Evolutionary conservation across 2,797 vertebrate species (phyloP).

Genomic region (Petrocephalus sullivani): DNA sequence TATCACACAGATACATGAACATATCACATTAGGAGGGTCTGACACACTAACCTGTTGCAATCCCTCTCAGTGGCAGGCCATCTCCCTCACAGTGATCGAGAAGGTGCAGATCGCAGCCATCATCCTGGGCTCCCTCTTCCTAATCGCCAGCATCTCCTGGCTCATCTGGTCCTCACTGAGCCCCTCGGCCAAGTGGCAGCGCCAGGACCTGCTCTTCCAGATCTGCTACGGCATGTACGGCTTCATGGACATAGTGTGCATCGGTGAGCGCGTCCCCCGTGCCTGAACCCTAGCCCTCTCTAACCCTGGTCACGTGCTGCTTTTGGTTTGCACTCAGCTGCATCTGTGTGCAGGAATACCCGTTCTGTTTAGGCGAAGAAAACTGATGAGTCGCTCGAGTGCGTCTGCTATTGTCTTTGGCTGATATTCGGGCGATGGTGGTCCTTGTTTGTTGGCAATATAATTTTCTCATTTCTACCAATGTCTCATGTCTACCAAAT

Average conservation of each 20-base stretch:
- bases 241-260: constrained; percentile 93
- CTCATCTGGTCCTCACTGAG: constrained; percentile 92
- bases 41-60: background rate
- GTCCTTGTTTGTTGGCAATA: background rate
- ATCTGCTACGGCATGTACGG: constrained; percentile 96
- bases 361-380: background rate
- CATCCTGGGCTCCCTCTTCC: constrained; percentile 87
- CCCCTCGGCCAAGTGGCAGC: constrained; percentile 88
- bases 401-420: background rate
- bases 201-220: constrained; percentile 91
- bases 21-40: background rate
- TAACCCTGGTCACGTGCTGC: background rate
- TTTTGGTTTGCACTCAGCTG: background rate
- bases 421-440: background rate
- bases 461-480: background rate
- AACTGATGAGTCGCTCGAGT: background rate
- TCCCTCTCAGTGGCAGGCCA: constrained; percentile 82
- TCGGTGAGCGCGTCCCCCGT: constrained; percentile 63
- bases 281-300: background rate
- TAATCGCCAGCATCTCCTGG: constrained; percentile 93
- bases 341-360: background rate
- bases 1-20: background rate
- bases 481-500: background rate
- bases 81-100: constrained; percentile 89
- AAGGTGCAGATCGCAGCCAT: constrained; percentile 92